Evolutionary conservation across 2,888 invertebrate species (phyloP), one percentile per base, ranked within the genome.

Genomic region (Platycheirus rosarum): DNA sequence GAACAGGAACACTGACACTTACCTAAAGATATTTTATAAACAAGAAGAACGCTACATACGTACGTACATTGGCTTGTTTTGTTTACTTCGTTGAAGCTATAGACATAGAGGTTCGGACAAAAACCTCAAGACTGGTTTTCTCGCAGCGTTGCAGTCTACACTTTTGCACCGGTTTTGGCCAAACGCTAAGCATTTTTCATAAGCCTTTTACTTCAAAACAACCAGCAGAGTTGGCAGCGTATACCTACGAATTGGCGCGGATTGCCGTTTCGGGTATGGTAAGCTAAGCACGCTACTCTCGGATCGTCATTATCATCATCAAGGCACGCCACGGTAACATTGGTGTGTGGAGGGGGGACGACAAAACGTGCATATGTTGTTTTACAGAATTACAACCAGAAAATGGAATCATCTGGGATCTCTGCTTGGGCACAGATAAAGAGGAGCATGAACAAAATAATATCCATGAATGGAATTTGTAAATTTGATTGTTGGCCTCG

Each of bases 381-480:
- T 76, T 76, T 70, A 32, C 9, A 49, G 51, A 53, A 18, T 60
- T 46, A 44, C 40, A 69, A 69, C 26, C 44, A 4, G 7, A 42
- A n/a, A 26, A 29, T 29, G 23, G 26, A 49, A 79, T 74, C 74
- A 79, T 79, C 74, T 73, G 78, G 44, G 29, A 29, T 60, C 60
- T 60, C 18, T 60, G 16, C 8, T 44, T 44, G 44, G 57, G 42
- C 75, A 60, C 40, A 57, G 46, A 70, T 37, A 46, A 53, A 26
- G 14, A 32, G 32, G 14, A 48, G n/a, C 44, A 49, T 42, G 9
- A 14, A 51, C 35, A 65, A 32, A 68, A 75, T 23, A 60, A 68
- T 88, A 89, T 87, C 87, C 88, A 89, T 89, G 89, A 89, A 89
- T 89, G 90, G 89, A 90, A 90, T 90, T 89, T 87, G 88, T 89